Conservation (phyloP, 2,113 vertebrate genomes). For the Raphicerus campestris region DNA sequence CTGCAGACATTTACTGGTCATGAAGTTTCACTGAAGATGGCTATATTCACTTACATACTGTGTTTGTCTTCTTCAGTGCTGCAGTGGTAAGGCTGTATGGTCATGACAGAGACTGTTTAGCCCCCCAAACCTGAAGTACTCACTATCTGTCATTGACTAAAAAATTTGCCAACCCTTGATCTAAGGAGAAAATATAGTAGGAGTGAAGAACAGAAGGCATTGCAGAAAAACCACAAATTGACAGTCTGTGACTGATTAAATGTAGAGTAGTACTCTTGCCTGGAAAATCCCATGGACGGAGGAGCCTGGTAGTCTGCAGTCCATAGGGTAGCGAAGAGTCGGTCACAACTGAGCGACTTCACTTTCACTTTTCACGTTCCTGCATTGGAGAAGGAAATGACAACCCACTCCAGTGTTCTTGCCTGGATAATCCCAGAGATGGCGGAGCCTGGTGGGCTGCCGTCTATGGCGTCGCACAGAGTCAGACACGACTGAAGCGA, state of each 20-base stretch:
- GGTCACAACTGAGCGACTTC: too few species aligned
- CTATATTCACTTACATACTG: neutral
- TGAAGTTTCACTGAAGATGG: neutral
- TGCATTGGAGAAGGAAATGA: too few species aligned
- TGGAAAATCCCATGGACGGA: too few species aligned
- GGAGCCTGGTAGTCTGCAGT: too few species aligned
- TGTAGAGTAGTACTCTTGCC: too few species aligned
- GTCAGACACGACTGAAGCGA: fast-evolving
- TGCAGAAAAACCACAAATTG: neutral
- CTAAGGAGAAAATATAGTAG: neutral
- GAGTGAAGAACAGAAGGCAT: neutral
- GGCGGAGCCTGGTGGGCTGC: too few species aligned
- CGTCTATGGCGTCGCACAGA: fast-evolving
- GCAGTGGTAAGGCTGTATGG: too few species aligned
- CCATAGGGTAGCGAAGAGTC: fast-evolving
- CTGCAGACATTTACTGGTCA: neutral
- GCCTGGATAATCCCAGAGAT: too few species aligned
- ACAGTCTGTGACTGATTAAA: neutral
- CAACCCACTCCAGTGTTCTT: too few species aligned
- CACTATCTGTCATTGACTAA: neutral
- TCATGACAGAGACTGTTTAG: neutral
- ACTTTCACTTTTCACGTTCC: too few species aligned
- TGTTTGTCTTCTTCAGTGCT: neutral
- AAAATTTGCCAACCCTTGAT: neutral
- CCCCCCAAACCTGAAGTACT: neutral